Evolutionary conservation across 2,888 invertebrate genomes (phyloP).

Genomic region (Cheilosia scutellata): DNA sequence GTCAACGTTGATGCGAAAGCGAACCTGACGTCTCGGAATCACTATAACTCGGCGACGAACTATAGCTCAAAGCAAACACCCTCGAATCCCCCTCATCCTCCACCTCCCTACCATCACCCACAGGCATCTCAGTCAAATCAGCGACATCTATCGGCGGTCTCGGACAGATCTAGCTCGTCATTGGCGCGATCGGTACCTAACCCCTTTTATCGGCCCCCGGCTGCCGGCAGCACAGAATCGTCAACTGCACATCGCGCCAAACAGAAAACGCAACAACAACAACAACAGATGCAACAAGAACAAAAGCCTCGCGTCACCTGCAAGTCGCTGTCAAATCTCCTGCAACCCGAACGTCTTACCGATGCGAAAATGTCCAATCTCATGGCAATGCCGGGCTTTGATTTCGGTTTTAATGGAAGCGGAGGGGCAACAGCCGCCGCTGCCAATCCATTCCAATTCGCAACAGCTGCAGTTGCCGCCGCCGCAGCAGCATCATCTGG

Average conservation of each 20-base stretch:
- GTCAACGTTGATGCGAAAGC: slow-evolving; percentile 20
- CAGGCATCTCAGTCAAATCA: slow-evolving; percentile 59
- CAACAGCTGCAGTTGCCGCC: slow-evolving; percentile 65
- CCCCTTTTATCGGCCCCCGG: slow-evolving; percentile 85
- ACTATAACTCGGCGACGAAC: slow-evolving; percentile 37
- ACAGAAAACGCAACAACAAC: slow-evolving; percentile 82
- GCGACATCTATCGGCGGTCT: slow-evolving; percentile 40
- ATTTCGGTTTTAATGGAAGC: slow-evolving; percentile 79
- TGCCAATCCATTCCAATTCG: slow-evolving; percentile 67
- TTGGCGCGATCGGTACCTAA: slow-evolving; percentile 79
- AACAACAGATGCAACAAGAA: slow-evolving; percentile 84
- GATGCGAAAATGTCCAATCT: slow-evolving; percentile 83
- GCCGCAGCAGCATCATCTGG: slow-evolving; percentile 69
- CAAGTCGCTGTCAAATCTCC: slow-evolving; percentile 87
- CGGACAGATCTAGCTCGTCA: slow-evolving; percentile 75
- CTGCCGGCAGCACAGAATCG: slow-evolving; percentile 80
- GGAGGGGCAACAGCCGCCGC: slow-evolving; percentile 28
- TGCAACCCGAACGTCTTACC: slow-evolving; percentile 85
- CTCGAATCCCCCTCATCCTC: slow-evolving; percentile 28
- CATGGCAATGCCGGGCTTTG: slow-evolving; percentile 80
- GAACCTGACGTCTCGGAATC: slow-evolving; percentile 33
- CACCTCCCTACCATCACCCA: slow-evolving; percentile 65
- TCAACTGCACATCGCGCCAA: slow-evolving; percentile 68
- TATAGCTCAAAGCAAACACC: slow-evolving; percentile 48
- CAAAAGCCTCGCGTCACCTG: slow-evolving; percentile 87